Evolutionary conservation across 2,797 vertebrate genomes (phyloP).

Genomic region (Cheirogaleus major): DNA sequence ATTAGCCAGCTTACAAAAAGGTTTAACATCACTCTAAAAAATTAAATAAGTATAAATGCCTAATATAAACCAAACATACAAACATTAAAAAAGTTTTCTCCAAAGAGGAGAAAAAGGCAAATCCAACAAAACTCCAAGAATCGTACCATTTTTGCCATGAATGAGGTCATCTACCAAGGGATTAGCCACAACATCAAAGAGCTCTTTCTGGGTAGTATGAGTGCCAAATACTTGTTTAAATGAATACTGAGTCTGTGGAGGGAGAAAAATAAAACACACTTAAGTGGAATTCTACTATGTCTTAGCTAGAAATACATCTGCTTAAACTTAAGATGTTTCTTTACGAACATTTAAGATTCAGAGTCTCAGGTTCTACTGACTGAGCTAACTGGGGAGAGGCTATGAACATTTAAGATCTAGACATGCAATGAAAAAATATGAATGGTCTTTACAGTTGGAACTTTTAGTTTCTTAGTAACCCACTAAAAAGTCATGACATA

Average conservation of each 20-base stretch:
- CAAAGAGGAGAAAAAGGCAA: not conserved
- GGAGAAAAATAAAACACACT: not conserved
- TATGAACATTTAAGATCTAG: not conserved
- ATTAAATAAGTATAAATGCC: not conserved
- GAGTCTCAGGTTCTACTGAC: not conserved
- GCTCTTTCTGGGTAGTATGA: slow-evolving; percentile 89
- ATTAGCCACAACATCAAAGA: slow-evolving; percentile 94
- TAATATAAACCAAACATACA: slow-evolving; percentile 34
- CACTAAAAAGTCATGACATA: not conserved
- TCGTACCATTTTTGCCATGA: slow-evolving; percentile 94
- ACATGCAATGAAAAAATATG: not conserved
- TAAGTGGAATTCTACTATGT: not conserved
- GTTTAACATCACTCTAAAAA: not conserved
- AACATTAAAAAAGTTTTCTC: not conserved
- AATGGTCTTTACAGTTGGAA: slow-evolving; percentile 18
- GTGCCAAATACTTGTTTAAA: slow-evolving; percentile 97
- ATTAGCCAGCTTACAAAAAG: not conserved
- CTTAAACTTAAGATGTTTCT: not conserved
- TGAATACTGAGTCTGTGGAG: slow-evolving; percentile 93
- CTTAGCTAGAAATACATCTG: not conserved
- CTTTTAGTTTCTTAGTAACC: not conserved
- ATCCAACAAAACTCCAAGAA: not conserved
- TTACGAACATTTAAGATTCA: slow-evolving; percentile 5
- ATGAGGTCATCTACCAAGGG: slow-evolving; percentile 95
- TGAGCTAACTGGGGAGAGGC: too few species aligned